Conservation (phyloP, 2,113 vertebrate genomes). For the Eubucco bourcierii region DNA sequence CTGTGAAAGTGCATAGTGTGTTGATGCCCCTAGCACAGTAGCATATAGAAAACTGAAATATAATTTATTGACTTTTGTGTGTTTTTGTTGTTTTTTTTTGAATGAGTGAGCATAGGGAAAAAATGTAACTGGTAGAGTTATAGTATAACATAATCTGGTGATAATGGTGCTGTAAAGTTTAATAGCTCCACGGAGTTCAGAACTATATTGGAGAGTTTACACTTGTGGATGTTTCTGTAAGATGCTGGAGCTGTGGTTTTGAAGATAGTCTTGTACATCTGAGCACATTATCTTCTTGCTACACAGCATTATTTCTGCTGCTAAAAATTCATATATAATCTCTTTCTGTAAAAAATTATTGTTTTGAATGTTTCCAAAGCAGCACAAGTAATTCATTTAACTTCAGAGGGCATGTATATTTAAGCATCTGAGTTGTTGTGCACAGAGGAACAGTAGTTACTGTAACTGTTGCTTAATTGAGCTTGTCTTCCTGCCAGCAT, state of each 20-base stretch:
- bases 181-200: not conserved
- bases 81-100: not conserved
- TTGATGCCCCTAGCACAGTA: not conserved
- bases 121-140: not conserved
- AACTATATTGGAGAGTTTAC: not conserved
- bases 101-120: not conserved
- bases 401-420: not conserved
- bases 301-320: not conserved
- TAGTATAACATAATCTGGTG: not conserved
- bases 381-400: not conserved
- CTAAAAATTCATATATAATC: not conserved
- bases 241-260: not conserved
- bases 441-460: not conserved
- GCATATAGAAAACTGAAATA: not conserved
- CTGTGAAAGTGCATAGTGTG: not conserved
- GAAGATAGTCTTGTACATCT: not conserved
- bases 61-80: not conserved
- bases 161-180: not conserved
- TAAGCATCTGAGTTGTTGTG: not conserved
- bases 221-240: not conserved
- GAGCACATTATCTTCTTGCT: not conserved
- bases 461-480: slow-evolving; percentile 12
- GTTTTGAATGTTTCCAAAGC: not conserved
- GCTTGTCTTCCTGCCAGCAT: slow-evolving; percentile 7
- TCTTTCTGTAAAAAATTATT: not conserved